Evolutionary conservation across 2,797 vertebrate genomes (phyloP), one percentile per base, ranked within the genome.

Genomic region (Craterocephalus amniculus): DNA sequence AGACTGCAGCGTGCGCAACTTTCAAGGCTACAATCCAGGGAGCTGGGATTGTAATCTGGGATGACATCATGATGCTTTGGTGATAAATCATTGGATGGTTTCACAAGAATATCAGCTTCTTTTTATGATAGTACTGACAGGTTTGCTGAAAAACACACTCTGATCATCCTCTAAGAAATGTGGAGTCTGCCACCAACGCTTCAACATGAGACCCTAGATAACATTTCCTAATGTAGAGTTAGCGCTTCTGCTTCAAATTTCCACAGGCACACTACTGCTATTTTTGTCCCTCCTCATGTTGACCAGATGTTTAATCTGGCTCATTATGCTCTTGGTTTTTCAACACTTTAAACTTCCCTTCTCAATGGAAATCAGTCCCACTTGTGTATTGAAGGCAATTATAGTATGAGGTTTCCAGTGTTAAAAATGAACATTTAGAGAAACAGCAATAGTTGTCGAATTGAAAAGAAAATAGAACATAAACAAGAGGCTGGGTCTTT

Each of bases 61-160:
- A 87, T 88, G 89, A 92, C 90, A 90, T 93, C 90, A 90, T 87
- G 76, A 77, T 74, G 57, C 63, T 69, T 67, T 63, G 1, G 18
- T 66, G 76, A 79, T 73, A 76, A 85, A 36, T 66, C 69, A 79
- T 51, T 1, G 38, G 32, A 73, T 45, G 54, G 49, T 78, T 80
- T 74, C 54, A 57, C 14, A 8, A 67, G 67, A 56, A 65, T 32
- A 71, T 77, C 67, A 65, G 74, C 34, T 58, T 58, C 26, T 45
- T 63, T 36, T 58, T 34, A 12, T 52, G 11, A 20, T 3, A 60
- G 10, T 35, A 7, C n/a, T 74, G 74, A 70, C 74, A 61, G 34
- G 29, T 58, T 58, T 76, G 62, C 54, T 63, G 14, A 60, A 67
- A 72, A 78, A 74, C 54, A 61, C 20, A 24, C 32, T 43, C 45